These are phyloP conservation scores for Celastrina argiolus DNA, from an alignment of 2,888 invertebrate species.

Conservation along the genomic window DNA sequence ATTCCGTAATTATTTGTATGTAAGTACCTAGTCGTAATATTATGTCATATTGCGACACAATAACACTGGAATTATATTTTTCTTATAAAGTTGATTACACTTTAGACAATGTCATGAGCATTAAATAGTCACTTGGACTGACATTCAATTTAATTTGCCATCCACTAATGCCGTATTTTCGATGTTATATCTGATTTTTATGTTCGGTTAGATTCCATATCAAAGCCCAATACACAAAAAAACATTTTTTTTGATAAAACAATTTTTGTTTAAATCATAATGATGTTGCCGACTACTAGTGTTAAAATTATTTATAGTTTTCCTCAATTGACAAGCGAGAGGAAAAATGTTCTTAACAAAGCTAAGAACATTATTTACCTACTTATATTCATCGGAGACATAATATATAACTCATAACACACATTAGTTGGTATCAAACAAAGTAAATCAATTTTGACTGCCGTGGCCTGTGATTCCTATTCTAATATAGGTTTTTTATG, in stretches of 20 bases:
- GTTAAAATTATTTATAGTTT: slow-evolving; percentile 29
- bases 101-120: slow-evolving; percentile 14
- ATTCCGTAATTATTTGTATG: slow-evolving; percentile 16
- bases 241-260: neutral
- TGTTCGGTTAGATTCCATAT: neutral
- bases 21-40: slow-evolving; percentile 2
- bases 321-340: slow-evolving; percentile 51
- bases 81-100: slow-evolving; percentile 19
- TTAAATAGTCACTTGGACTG: slow-evolving; percentile 10
- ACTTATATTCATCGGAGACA: no score
- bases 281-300: neutral
- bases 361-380: slow-evolving; percentile 13
- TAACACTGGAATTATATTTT: slow-evolving; percentile 16
- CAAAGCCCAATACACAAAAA: neutral
- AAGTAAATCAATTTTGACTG: neutral
- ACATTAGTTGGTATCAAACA: neutral
- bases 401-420: neutral
- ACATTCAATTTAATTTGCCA: neutral
- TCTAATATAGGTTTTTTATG: slow-evolving; percentile 23
- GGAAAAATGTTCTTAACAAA: slow-evolving; percentile 42
- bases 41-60: slow-evolving; percentile 13
- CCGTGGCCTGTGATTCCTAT: neutral
- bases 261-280: neutral
- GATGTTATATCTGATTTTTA: neutral
- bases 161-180: neutral